Conservation (phyloP, 2,113 vertebrate genomes). For the Paedocypris sp. region DNA sequence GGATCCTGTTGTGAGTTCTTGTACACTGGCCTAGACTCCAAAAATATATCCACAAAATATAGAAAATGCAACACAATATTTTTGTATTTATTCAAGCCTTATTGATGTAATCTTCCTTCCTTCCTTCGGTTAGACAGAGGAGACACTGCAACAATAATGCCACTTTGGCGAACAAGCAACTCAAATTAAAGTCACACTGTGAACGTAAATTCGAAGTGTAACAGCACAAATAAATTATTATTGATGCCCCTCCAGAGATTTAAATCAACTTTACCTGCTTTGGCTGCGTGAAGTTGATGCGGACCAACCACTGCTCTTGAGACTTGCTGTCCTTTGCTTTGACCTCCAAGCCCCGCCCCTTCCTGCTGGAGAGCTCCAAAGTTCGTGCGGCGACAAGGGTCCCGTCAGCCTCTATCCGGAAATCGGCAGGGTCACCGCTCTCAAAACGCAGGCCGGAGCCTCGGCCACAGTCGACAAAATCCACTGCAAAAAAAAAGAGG, state of each 20-base stretch:
- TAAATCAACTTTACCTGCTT: constrained; percentile 39
- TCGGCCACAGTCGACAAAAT: constrained; percentile 71
- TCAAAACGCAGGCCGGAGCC: constrained; percentile 68
- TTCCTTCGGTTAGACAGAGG: no score
- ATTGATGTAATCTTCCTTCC: no score
- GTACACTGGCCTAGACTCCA: constrained; percentile 4
- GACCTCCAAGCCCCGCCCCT: constrained; percentile 49
- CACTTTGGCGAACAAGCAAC: no score
- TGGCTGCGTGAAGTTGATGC: constrained; percentile 60
- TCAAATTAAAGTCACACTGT: no score
- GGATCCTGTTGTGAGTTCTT: constrained; percentile 12
- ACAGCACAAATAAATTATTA: no score
- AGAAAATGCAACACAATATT: no score
- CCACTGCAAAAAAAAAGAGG: constrained; percentile 58
- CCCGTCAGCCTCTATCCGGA: constrained; percentile 74
- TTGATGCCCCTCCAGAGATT: no score
- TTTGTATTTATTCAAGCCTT: no score
- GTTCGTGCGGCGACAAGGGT: constrained; percentile 64
- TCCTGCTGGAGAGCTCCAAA: constrained; percentile 57
- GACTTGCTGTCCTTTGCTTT: constrained; percentile 72
- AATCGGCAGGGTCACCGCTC: constrained; percentile 66
- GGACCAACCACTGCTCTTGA: constrained; percentile 73
- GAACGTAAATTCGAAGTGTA: no score
- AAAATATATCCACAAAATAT: no score
- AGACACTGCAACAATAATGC: no score